Evolutionary conservation across 2,113 vertebrate species (phyloP), one percentile per base, ranked within the genome.

Genomic region (Bagarius yarrelli): DNA sequence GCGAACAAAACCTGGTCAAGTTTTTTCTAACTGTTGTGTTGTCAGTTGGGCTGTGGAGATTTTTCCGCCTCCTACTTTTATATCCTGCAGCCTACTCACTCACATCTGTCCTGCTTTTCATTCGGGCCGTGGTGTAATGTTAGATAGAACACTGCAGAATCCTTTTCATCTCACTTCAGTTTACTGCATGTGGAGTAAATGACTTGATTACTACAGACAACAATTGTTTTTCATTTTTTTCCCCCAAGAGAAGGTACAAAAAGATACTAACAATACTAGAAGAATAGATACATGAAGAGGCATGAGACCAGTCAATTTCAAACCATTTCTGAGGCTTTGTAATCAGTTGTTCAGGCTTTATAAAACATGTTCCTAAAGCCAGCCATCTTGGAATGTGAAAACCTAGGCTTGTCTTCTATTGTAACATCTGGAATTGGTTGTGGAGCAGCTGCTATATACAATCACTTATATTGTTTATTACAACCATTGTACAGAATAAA

Each of bases 1-100:
- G 23, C 74, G 52, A 82, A 76, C 66, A 63, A 85, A 80, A 52
- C 61, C 73, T 32, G 63, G 77, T 76, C 61, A 69, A 67, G 80
- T 56, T 23, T 75, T 23, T 18, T 32, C 34, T 76, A 64, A 36
- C 60, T n/a, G 67, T 27, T 61, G 56, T 40, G 59, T 50, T 34
- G 60, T 67, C 80, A 67, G 30, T 50, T 32, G 18, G 78, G 21
- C 50, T 32, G 34, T 21, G 12, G 63, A 56, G 23, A 52, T 4
- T 47, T 77, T 50, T 12, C 19, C 25, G 19, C 5, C n/a, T 61
- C 25, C n/a, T 14, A 12, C 18, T 44, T 25, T 44, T 16, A 23
- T 21, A 63, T 50, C 5, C 1, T 27, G 74, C 56, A 76, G 56
- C 52, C 52, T 23, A 27, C 13, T 40, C 36, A 30, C 74, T 40